Conservation (phyloP, 2,113 vertebrate genomes). For the Neolamprologus ventralis region DNA sequence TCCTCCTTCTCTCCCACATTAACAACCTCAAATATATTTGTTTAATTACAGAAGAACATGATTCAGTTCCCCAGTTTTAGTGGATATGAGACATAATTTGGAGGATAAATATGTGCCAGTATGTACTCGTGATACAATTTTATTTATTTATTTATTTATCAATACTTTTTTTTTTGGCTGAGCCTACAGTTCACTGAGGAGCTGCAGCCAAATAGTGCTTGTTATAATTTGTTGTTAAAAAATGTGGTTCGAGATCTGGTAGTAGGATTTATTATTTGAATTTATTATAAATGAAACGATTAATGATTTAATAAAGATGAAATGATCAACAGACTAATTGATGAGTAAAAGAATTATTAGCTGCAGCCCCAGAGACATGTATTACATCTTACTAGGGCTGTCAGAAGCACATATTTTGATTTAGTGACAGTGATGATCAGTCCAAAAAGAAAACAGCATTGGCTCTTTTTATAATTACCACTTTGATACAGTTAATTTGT, state of each 20-base stretch:
- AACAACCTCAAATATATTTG: slow-evolving; percentile 21
- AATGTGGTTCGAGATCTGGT: not conserved
- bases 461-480: not conserved
- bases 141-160: not conserved
- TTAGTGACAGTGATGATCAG: not conserved
- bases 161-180: not conserved
- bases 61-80: not conserved
- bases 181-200: not conserved
- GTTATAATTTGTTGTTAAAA: not conserved
- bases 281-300: not conserved
- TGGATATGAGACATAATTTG: slow-evolving; percentile 30
- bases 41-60: not conserved
- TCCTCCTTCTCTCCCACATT: not conserved
- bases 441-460: not conserved
- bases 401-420: not conserved
- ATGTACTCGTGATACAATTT: not conserved
- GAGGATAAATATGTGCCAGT: not conserved
- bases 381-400: not conserved
- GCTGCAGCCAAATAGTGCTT: not conserved
- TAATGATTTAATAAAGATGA: not conserved
- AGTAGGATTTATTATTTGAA: not conserved
- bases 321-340: not conserved
- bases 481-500: not conserved
- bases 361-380: not conserved
- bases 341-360: not conserved